Evolutionary conservation across 2,797 vertebrate species (phyloP), one percentile per base, ranked within the genome.

Genomic region (Gephyroberyx darwinii): DNA sequence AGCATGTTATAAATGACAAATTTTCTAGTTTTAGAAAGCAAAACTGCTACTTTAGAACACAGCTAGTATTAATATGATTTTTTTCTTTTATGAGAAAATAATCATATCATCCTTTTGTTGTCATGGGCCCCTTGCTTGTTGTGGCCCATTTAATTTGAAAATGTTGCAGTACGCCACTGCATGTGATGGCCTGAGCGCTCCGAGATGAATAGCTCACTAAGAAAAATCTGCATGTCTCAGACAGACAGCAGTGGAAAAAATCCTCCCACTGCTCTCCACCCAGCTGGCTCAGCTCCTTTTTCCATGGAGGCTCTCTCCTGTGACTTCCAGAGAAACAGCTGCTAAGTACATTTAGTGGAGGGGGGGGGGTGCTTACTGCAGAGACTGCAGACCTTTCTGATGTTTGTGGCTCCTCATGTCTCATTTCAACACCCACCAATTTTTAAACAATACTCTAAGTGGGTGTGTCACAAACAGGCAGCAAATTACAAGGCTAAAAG

Each of bases 241-340:
- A 87, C 80, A 80, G 88, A 86, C 87, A 84, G 62, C 85, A 75
- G 84, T 84, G 90, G 83, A 86, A 90, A 85, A 82, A 88, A 86
- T 83, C 89, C 75, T 85, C 88, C 86, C 84, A 68, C 80, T 51
- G 65, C 78, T 86, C 81, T 82, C 79, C 81, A 76, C 83, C 89
- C 86, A 89, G 86, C 89, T 92, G 90, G 88, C 90, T 86, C 62
- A 0, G 57, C 51, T 82, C 30, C 58, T 86, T 90, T 91, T 92
- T 91, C 90, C 91, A 86, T 77, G 35, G 61, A 83, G 77, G 61
- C 65, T 76, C 75, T 86, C 88, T 90, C 88, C 80, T 71, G 84
- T 67, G 83, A 82, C 78, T 89, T 85, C 84, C 81, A 73, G 69
- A 85, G 66, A 84, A 88, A 86, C 92, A 92, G 90, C 90, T 91